Evolutionary conservation across 1,140 invertebrate species (phyloP).

Genomic region (Drosophila equinoxialis): DNA sequence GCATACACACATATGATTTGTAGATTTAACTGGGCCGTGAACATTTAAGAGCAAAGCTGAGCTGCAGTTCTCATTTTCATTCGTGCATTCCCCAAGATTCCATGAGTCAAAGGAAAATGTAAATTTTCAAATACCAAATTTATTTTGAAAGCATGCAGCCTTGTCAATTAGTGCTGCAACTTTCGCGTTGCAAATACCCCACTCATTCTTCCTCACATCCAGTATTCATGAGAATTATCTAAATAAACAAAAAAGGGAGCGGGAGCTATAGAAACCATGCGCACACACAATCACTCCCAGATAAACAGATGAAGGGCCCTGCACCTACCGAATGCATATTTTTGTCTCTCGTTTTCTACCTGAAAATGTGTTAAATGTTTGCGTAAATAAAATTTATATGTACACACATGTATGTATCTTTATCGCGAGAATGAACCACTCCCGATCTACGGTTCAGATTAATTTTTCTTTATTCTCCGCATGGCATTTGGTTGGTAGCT

Average conservation of each 20-base stretch:
- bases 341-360: constrained; percentile 57
- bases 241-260: constrained; percentile 66
- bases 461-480: constrained; percentile 41
- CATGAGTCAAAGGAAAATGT: not conserved
- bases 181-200: constrained; percentile 26
- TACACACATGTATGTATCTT: constrained; percentile 10
- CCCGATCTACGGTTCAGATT: constrained; percentile 49
- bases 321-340: constrained; percentile 69
- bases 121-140: constrained; percentile 49
- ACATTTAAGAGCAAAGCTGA: constrained; percentile 55
- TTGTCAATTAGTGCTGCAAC: constrained; percentile 76
- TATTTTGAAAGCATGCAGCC: constrained; percentile 29
- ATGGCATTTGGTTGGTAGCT: constrained; percentile 46
- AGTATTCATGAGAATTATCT: constrained; percentile 62
- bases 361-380: constrained; percentile 80
- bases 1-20: constrained; percentile 37
- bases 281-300: not conserved
- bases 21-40: constrained; percentile 65
- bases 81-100: not conserved
- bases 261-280: constrained; percentile 53
- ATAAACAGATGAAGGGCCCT: constrained; percentile 36
- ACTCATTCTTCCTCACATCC: constrained; percentile 6
- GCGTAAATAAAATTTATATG: constrained; percentile 59
- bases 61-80: not conserved
- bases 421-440: constrained; percentile 26